Base-by-base conservation (phyloP, 64 coral and sea anemone genomes). In the Orbicella faveolata region DNA sequence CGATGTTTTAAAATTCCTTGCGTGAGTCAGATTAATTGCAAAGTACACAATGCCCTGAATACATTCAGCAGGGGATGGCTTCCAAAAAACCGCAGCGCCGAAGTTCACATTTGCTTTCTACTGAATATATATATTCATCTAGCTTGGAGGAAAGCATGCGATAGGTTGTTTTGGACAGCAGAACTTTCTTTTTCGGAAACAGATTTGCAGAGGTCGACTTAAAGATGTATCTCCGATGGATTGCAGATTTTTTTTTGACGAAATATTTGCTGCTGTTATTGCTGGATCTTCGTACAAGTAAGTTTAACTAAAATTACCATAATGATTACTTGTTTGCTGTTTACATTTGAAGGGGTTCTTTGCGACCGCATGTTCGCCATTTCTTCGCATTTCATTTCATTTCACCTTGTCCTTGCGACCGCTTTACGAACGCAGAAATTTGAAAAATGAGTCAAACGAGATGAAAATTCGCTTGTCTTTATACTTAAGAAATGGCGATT, bases 201-300 rank as follows among this genome's bases (percentile, higher is more conserved):
- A 37, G 15, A 36, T 37, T 7, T 82, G 79, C 36, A 67, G 41
- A 48, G 41, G 67, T n/a, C 59, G 9, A 33, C 11, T 53, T 48
- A 2, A 70, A 13, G 36, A 73, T 85, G 79, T 17, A 82, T 64
- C 16, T 14, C 0, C 57, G 14, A 15, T 61, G 57, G 79, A 36
- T 36, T 36, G 20, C 33, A 37, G 35, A 36, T 82, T 82, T 82
- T 0, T 64, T 34, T 19, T 17, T 2, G 2, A 36, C 57, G 57
- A 36, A 36, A 1, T 82, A 36, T 64, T 82, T 82, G 1, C 61
- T 82, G 25, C 36, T 30, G 61, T 2, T 36, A 5, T 4, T n/a
- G 18, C 30, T 82, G 55, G 55, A 0, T 54, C 41, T 52, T 52
- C 65, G 37, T 16, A n/a, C 82, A 85, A 85, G 82, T 85, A 85